A percentile compares a stretch with the other conserved stretches of the same genome.
phyloP scores from a whole-genome alignment of 2,797 vertebrate species.

The Dryobates pubescens region DNA sequence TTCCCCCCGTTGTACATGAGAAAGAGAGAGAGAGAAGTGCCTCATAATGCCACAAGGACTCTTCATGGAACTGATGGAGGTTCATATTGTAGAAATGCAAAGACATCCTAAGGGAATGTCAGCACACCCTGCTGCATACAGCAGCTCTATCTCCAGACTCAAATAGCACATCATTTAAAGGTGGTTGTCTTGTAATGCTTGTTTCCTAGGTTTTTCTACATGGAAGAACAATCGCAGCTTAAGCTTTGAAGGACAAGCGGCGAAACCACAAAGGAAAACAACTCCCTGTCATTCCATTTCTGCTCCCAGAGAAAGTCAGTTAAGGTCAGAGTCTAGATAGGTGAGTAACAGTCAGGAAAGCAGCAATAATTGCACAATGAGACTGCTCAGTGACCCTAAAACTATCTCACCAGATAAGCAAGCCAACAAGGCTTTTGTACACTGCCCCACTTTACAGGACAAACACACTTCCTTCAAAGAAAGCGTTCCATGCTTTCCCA shows the following conservation, averaged over 20 bases:
- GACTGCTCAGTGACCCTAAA: background rate
- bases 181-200: background rate
- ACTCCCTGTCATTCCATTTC: background rate
- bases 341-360: background rate
- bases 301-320: background rate
- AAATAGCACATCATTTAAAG: background rate
- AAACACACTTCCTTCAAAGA: background rate
- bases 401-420: background rate
- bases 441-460: background rate
- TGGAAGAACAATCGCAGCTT: background rate
- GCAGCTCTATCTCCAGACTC: background rate
- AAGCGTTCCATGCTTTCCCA: background rate
- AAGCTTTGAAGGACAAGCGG: background rate
- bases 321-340: background rate
- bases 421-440: background rate
- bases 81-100: background rate
- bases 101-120: background rate
- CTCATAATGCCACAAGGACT: background rate
- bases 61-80: background rate
- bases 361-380: background rate
- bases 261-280: background rate
- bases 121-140: background rate
- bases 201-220: background rate
- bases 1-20: accelerated
- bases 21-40: background rate